Base-by-base conservation (phyloP, 2,888 invertebrate genomes). In the Latheticus oryzae region DNA sequence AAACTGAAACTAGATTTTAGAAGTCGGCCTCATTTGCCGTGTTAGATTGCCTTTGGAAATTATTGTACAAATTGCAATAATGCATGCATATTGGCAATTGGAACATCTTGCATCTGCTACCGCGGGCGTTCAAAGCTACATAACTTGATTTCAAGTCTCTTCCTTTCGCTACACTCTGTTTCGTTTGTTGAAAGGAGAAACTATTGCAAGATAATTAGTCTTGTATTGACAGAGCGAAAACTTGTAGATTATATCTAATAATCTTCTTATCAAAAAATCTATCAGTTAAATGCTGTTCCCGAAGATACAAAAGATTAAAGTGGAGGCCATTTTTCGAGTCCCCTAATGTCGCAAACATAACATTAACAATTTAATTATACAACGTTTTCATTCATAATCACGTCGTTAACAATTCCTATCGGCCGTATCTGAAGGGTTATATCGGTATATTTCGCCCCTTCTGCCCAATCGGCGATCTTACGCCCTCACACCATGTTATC, bases 401-500 rank as follows among this genome's bases (percentile, higher is more conserved):
- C 73, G 64, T 73, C 73, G 74, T 76, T 76, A 76, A 74, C 75
- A 74, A 73, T 75, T 71, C 73, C 70, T 76, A 76, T 76, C 76
- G 70, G 69, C 68, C 53, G 47, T 69, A 73, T 74, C 72, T 73
- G 70, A 73, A 72, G 72, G 74, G 73, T 72, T 68, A 68, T 68
- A 68, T 71, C 68, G 66, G 67, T 66, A 64, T 64, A 67, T 66
- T 65, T 62, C 60, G 63, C 70, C 71, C 74, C 70, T n/a, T 67
- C 67, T 67, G 75, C 74, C 76, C 63, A 61, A 65, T 63, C 56
- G 67, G 66, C 66, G 71, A 76, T 76, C 74, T 74, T 73, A 70
- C 72, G 68, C 72, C 69, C 73, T 74, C 71, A 68, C 75, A 73
- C 74, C 70, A 69, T 68, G 75, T 76, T 77, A 76, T 77, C 77